Percentiles rank a stretch among this genome's conserved stretches.
phyloP scores from a whole-genome alignment of 2,797 vertebrate genomes.

The Babyrousa celebensis region DNA sequence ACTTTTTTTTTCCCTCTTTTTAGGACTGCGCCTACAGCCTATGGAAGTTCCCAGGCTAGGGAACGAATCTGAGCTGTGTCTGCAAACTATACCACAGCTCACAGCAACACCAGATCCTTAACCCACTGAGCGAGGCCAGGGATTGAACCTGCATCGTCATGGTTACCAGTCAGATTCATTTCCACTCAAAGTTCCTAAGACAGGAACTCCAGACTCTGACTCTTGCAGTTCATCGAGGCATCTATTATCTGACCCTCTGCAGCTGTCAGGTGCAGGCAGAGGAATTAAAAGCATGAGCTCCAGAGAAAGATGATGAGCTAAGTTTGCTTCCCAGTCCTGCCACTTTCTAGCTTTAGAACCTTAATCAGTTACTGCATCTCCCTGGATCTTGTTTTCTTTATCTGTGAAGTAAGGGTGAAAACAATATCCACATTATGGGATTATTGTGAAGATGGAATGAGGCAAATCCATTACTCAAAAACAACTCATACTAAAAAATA shows the following conservation, averaged over 20 bases:
- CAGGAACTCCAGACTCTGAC: neutral
- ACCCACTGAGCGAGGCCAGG: too few relatives aligned
- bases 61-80: too few relatives aligned
- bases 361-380: neutral
- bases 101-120: too few relatives aligned
- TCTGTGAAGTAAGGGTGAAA: neutral
- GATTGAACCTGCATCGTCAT: too few relatives aligned
- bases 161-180: too few relatives aligned
- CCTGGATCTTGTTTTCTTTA: neutral
- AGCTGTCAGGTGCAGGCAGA: neutral
- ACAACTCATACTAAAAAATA: neutral
- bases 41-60: too few relatives aligned
- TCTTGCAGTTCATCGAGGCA: neutral
- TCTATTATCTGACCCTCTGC: neutral
- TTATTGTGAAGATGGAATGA: neutral
- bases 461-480: neutral
- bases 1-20: neutral
- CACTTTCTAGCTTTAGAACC: neutral
- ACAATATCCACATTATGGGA: neutral
- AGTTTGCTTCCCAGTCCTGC: neutral
- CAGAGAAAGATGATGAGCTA: neutral
- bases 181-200: too few relatives aligned
- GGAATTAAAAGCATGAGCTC: neutral
- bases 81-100: too few relatives aligned
- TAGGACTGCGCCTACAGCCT: too few relatives aligned